phyloP scores from a whole-genome alignment of 2,113 vertebrate genomes.

The Speoplatyrhinus poulsoni region DNA sequence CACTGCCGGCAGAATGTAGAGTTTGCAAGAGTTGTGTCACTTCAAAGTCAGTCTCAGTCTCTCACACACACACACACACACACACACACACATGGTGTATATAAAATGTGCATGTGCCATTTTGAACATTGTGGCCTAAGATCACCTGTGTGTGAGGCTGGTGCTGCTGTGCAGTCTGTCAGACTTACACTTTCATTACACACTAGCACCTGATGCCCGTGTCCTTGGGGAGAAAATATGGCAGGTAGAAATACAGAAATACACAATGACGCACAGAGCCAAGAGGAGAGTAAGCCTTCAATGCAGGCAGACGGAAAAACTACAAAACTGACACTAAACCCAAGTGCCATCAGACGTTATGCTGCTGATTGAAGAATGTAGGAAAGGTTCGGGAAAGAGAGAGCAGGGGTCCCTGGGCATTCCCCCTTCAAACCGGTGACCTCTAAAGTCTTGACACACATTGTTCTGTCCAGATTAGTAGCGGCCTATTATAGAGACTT shows the following conservation, averaged over 20 bases:
- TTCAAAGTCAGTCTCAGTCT: too few relatives aligned
- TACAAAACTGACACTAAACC: not conserved
- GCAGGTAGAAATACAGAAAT: conserved; percentile 6
- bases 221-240: conserved; percentile 13
- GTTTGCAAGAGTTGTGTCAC: too few relatives aligned
- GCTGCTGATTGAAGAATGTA: not conserved
- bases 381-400: too few relatives aligned
- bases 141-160: not conserved
- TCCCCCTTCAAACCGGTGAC: too few relatives aligned
- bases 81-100: not conserved
- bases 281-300: conserved; percentile 1
- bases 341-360: too few relatives aligned
- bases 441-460: too few relatives aligned
- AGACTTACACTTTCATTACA: not conserved
- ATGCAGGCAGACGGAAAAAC: not conserved
- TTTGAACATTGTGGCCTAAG: conserved; percentile 23
- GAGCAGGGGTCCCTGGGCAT: too few relatives aligned
- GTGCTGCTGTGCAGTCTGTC: not conserved
- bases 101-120: conserved; percentile 15
- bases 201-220: conserved; percentile 41
- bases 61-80: too few relatives aligned
- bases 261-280: conserved; percentile 18
- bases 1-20: conserved; percentile 13
- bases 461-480: too few relatives aligned
- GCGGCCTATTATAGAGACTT: too few relatives aligned